Evolutionary conservation across 2,797 vertebrate genomes (phyloP), one percentile per base, ranked within the genome.

Genomic region (Tauraco hartlaubi): DNA sequence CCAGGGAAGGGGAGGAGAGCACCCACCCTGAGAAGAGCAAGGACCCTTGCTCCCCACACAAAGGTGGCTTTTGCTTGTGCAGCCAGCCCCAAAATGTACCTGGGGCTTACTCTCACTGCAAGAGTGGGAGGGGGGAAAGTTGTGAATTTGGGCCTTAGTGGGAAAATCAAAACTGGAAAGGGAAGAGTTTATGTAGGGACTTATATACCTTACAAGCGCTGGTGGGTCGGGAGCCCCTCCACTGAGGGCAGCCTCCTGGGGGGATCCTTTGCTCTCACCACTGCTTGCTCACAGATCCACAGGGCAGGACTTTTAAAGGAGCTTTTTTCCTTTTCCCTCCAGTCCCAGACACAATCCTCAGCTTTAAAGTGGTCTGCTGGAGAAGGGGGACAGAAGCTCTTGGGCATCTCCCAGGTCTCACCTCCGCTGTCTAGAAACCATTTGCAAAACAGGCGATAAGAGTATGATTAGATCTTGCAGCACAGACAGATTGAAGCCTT

Each of bases 401-500:
- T n/a, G 28, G 29, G 37, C 22, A 49, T 78, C 52, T 51, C 26
- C 43, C 21, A 67, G 11, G 28, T 48, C 64, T 62, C 48, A 54
- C 37, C 31, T 90, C 37, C 41, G 13, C 29, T 51, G 29, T 78
- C 73, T 62, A 62, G 62, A 92, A 68, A 92, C 23, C 41, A 23
- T 78, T 95, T 79, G 79, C 29, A 62, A 94, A 88, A 54, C 1
- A 80, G 49, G 31, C 11, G 13, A 48, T 62, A 61, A 52, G 22
- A 56, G 15, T 29, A 44, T 55, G 62, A 88, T 91, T 90, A 88
- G 74, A 80, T 91, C 86, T 88, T 66, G 82, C 73, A 84, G 66
- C 39, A 37, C 3, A 72, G 56, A 68, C n/a, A 59, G 72, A 83
- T 62, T n/a, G 55, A 95, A 92, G 35, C 49, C 93, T 78, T 69